phyloP scores from a whole-genome alignment of 1,140 invertebrate genomes.

The Micrasema minimum region DNA sequence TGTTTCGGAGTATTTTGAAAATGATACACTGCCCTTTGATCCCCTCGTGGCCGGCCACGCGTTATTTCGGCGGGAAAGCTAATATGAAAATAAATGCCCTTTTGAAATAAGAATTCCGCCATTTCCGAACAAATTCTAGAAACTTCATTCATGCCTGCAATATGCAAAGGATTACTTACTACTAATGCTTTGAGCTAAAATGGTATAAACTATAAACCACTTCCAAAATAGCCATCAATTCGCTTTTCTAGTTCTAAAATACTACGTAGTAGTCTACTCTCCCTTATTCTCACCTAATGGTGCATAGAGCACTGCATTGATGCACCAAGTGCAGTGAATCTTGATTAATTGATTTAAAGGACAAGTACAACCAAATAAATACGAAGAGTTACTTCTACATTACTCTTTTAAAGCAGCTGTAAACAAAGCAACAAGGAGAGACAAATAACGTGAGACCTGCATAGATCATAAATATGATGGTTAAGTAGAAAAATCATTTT shows the following conservation, averaged over 20 bases:
- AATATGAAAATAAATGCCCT: conserved; percentile 10
- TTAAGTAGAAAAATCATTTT: no score
- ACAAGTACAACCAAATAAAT: no score
- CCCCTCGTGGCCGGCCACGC: conserved; percentile 15
- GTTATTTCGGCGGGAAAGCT: conserved; percentile 11
- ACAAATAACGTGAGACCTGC: no score
- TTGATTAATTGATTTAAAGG: no score
- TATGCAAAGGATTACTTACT: neutral
- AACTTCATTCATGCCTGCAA: no score
- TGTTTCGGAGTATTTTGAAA: conserved; percentile 26
- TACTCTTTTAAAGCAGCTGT: no score
- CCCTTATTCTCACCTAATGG: no score
- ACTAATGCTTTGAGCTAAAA: neutral
- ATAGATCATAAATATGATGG: no score
- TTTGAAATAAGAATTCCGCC: conserved; percentile 4
- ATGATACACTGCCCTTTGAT: conserved; percentile 36
- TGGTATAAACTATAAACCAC: neutral
- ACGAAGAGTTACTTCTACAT: no score
- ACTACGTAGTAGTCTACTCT: neutral
- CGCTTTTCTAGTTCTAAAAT: neutral
- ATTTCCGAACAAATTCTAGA: neutral
- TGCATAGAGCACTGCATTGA: no score
- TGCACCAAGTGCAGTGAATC: neutral
- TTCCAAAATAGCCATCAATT: neutral
- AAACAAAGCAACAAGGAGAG: no score